Conservation (phyloP, 1,140 invertebrate genomes). For the Hirudo medicinalis region DNA sequence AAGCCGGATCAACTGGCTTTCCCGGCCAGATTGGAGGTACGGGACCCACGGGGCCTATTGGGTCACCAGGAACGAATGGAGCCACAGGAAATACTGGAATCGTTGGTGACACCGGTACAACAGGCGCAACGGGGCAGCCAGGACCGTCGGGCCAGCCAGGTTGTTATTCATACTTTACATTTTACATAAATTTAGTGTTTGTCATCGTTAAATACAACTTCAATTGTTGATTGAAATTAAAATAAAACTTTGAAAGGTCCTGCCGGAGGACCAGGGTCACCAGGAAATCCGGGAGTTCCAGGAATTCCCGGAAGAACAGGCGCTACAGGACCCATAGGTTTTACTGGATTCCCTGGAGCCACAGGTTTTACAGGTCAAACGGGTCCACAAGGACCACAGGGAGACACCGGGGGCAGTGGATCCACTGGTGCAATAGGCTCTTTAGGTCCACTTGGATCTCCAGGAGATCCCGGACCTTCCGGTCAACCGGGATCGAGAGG, state of each 20-base stretch:
- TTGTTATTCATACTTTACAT: background rate
- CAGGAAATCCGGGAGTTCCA: slow-evolving; percentile 5
- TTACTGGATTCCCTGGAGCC: background rate
- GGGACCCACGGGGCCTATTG: background rate
- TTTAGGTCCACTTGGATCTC: background rate
- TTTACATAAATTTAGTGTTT: too few species aligned
- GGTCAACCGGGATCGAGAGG: slow-evolving; percentile 10
- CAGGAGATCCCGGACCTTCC: background rate
- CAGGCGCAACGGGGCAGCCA: background rate
- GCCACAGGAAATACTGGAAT: too few species aligned
- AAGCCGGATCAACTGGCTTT: slow-evolving; percentile 7
- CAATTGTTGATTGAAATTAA: background rate
- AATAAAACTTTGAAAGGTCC: background rate
- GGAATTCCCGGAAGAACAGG: slow-evolving; percentile 5
- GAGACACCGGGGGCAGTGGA: background rate
- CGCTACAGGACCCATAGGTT: background rate
- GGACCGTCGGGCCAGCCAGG: slow-evolving; percentile 2
- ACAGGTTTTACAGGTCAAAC: slow-evolving; percentile 8
- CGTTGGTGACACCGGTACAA: too few species aligned
- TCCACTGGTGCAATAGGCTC: background rate
- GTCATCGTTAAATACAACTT: background rate
- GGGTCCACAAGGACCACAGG: slow-evolving; percentile 1
- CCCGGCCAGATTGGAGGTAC: slow-evolving; percentile 7
- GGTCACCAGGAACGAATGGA: background rate
- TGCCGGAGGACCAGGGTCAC: slow-evolving; percentile 1